Conservation (phyloP, 2,113 vertebrate genomes). For the Xenopus tropicalis region UCB_Xtro_10.0 CM004447.2:109153001-109153500, state of each 20-base stretch:
- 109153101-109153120: slow-evolving; percentile 14
- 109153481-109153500: too few species aligned
- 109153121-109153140: slow-evolving; percentile 8
- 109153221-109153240: slow-evolving; percentile 10
- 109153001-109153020: too few species aligned
- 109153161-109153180: slow-evolving; percentile 18
- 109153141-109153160: slow-evolving; percentile 34
- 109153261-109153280: not conserved
- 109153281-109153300: too few species aligned
- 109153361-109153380: too few species aligned
- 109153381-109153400: too few species aligned
- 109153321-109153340: too few species aligned
- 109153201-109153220: slow-evolving; percentile 20
- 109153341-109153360: too few species aligned
- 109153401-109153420: too few species aligned
- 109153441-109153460: too few species aligned
- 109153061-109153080: slow-evolving; percentile 13
- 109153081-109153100: slow-evolving; percentile 19
- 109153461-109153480: too few species aligned
- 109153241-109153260: slow-evolving; percentile 14
- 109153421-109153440: too few species aligned
- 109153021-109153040: not conserved
- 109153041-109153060: slow-evolving; percentile 25
- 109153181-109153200: slow-evolving; percentile 1
- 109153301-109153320: too few species aligned